Evolutionary conservation across 2,888 invertebrate genomes (phyloP).

Genomic region (Branchinecta sandiegonensis): DNA sequence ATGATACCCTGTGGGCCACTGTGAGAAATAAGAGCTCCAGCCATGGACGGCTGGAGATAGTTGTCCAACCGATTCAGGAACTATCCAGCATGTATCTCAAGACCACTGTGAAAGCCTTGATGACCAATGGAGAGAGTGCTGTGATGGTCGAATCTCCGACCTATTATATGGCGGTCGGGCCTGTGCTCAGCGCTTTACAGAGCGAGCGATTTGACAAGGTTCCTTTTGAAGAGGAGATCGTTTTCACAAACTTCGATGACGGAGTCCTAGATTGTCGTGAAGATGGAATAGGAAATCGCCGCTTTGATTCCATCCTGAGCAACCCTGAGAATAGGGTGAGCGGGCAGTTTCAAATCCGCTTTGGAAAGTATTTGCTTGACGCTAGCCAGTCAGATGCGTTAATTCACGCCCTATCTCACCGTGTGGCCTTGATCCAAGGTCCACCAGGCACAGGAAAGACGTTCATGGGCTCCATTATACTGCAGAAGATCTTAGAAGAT

Average conservation of each 20-base stretch:
- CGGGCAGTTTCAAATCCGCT: neutral
- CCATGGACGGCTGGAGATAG: neutral
- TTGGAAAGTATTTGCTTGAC: neutral
- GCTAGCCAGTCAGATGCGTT: constrained; percentile 30
- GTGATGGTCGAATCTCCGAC: constrained; percentile 18
- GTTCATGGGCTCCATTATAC: constrained; percentile 34
- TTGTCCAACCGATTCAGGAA: constrained; percentile 18
- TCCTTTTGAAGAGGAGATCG: no score
- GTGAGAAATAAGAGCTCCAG: neutral
- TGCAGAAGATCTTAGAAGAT: constrained; percentile 12
- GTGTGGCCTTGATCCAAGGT: constrained; percentile 36
- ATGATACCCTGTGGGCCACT: constrained; percentile 19
- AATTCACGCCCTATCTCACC: constrained; percentile 28
- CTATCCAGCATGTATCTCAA: neutral
- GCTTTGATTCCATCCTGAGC: no score
- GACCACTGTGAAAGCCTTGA: neutral
- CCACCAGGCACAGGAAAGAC: constrained; percentile 42
- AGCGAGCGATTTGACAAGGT: no score
- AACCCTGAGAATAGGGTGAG: no score
- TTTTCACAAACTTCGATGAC: no score
- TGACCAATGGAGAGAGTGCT: constrained; percentile 17
- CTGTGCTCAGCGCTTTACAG: no score
- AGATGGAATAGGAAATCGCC: no score
- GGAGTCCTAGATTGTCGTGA: no score
- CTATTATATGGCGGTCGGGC: constrained; percentile 16